Conservation (phyloP, 2,888 invertebrate genomes). For the Marasmarcha lunaedactyla region DNA sequence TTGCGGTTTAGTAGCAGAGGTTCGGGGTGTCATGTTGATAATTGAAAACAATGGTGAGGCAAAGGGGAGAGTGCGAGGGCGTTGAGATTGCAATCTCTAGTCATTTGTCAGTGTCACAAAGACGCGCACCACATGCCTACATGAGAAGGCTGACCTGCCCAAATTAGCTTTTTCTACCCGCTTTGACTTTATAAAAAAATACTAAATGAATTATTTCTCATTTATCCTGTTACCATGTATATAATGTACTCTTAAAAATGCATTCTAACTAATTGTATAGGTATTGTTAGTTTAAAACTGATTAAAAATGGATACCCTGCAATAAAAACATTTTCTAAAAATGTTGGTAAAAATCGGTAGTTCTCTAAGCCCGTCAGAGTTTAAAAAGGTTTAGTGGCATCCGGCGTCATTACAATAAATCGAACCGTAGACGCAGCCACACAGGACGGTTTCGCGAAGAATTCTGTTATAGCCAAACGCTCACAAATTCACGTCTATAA, state of each 20-base stretch:
- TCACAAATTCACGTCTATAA: constrained; percentile 68
- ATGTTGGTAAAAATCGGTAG: constrained; percentile 21
- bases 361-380: constrained; percentile 51
- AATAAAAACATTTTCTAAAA: not conserved
- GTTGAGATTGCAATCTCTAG: constrained; percentile 79
- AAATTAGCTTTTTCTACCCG: constrained; percentile 38
- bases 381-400: constrained; percentile 52
- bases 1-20: constrained; percentile 49
- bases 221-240: no score
- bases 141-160: constrained; percentile 42
- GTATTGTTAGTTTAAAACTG: no score
- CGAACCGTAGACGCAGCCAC: constrained; percentile 58
- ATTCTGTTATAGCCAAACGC: constrained; percentile 68
- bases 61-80: constrained; percentile 62
- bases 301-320: not conserved
- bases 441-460: constrained; percentile 68
- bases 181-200: constrained; percentile 3
- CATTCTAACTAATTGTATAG: no score
- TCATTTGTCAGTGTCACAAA: constrained; percentile 82
- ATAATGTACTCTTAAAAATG: no score
- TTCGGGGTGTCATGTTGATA: constrained; percentile 62
- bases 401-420: constrained; percentile 64
- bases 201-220: not conserved
- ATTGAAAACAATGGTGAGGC: constrained; percentile 67
- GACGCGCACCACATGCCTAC: constrained; percentile 48